Evolutionary conservation across 2,888 invertebrate species (phyloP), one percentile per base, ranked within the genome.

Genomic region (Amphipoea lucens): DNA sequence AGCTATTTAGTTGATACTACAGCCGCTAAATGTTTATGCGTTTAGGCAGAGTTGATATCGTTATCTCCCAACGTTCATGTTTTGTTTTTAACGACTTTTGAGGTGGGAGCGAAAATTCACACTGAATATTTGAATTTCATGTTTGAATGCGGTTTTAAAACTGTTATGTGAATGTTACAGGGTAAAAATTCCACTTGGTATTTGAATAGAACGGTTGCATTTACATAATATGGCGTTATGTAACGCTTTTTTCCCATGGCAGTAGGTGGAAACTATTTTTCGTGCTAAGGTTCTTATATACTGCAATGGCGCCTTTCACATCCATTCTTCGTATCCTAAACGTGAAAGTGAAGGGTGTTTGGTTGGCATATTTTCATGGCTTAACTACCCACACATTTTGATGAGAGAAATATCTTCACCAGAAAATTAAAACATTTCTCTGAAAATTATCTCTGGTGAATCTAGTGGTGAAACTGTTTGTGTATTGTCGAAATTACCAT

Each of bases 1-100:
- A 92, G 89, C 88, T 88, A 88, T 90, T 90, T 89, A 90, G 86
- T 84, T 81, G 88, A 87, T 89, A 86, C 84, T 89, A 87, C 83
- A 82, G 85, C 87, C 87, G 78, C 72, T 88, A 77, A 90, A 89
- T 83, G 89, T 91, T 91, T 86, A 88, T 89, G 85, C 84, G 81
- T 88, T 83, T 81, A 83, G 83, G 86, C 60, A 57, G 75, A 87
- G 83, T 85, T 83, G 81, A 85, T 85, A 85, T 81, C 82, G 84
- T 83, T 86, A 86, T 86, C 86, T 88, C 82, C 51, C 67, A 78
- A 72, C 71, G 79, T 83, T 79, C 74, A 78, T 75, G 82, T 83
- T 87, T 88, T 86, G 85, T 83, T 83, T 82, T 76, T 74, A 87
- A 85, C 77, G 80, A 80, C 77, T 82, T 86, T 80, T 60, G 70